A percentile compares a stretch with the other conserved stretches of the same genome.
Evolutionary conservation across 2,113 vertebrate genomes (phyloP).

Genomic region (Vicugna pacos): DNA sequence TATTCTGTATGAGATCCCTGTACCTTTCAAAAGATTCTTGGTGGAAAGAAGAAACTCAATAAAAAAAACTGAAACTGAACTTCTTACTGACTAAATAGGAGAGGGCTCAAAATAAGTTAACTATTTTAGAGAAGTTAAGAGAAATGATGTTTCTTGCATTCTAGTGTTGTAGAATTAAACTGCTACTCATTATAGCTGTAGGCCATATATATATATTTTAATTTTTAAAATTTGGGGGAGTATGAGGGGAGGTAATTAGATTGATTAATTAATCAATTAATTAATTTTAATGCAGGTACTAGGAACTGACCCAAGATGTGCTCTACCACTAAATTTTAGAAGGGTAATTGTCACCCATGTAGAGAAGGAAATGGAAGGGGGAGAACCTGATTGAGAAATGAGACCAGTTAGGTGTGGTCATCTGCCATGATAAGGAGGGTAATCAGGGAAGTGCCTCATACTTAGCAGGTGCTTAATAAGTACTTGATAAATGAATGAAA

Average conservation of each 20-base stretch:
- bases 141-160: background rate
- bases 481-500: background rate
- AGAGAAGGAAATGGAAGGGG: background rate
- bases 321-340: background rate
- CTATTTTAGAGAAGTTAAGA: slow-evolving; percentile 13
- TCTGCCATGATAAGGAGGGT: background rate
- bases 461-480: slow-evolving; percentile 18
- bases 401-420: background rate
- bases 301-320: too few relatives aligned
- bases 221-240: background rate
- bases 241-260: too few relatives aligned
- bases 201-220: background rate
- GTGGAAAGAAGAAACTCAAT: background rate
- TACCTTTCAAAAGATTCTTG: background rate
- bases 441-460: background rate
- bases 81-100: background rate
- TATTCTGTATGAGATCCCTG: background rate
- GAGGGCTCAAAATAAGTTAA: background rate
- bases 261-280: too few relatives aligned
- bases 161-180: background rate
- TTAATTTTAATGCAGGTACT: too few relatives aligned
- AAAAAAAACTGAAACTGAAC: background rate
- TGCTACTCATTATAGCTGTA: background rate
- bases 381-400: background rate
- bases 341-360: background rate